Evolutionary conservation across 2,888 invertebrate species (phyloP), one percentile per base, ranked within the genome.

Genomic region (Esperia sulphurella): DNA sequence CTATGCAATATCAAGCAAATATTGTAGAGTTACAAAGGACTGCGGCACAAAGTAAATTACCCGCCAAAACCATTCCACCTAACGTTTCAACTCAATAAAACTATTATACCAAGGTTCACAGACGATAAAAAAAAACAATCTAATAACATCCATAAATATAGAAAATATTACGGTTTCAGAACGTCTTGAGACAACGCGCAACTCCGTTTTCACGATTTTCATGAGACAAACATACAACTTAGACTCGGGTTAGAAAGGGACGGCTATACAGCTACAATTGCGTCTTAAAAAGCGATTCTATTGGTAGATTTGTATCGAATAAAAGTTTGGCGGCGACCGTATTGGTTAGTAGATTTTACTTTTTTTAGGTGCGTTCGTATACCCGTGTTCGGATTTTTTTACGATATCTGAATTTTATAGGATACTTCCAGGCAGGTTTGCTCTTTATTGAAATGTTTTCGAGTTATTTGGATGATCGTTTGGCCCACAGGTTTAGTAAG

Each of bases 391-490:
- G 48, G 51, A 63, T 52, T 63, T 63, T 73, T 78, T 79, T 75
- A 75, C 66, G 71, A 72, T 71, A 68, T 68, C 71, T 74, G 75
- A 74, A 71, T 75, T 80, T 82, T 79, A 82, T 78, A 71, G 75
- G 62, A 71, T 69, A 70, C 70, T 80, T 75, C 60, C 57, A 57
- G 65, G 63, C 78, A 79, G 76, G 68, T 71, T 70, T 71, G 61
- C 63, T 65, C 53, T 65, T 63, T 63, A 63, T 64, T 60, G 61
- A 21, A 63, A 63, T 61, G 61, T 68, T 66, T 67, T 63, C 57
- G 59, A 58, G 59, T 69, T 71, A 65, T 66, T 67, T 61, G 59
- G 60, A 61, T 59, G 58, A 53, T 59, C 57, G 29, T 45, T 37
- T 37, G 40, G 40, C 21, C 14, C 38, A n/a, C 38, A n/a, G 9